Base-by-base conservation (phyloP, 2,113 vertebrate genomes). In the Glaucomys volans region DNA sequence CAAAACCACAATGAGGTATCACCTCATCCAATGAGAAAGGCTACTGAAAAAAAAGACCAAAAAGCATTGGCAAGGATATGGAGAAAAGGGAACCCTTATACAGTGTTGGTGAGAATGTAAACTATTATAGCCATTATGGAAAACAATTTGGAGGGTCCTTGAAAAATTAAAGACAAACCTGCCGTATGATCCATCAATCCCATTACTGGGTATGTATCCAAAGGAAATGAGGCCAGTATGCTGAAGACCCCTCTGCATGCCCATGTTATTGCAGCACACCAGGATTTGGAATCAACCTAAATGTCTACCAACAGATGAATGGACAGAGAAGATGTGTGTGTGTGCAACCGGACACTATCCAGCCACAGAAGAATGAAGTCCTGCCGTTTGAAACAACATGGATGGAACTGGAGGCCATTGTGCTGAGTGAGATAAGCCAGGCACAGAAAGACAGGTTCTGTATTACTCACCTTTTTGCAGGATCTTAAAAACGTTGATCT, bases 381-480 rank as follows among this genome's bases (percentile, higher is more conserved):
- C 80, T 64, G 37, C 62, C 26, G 5, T 64, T 44, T 82, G 28
- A 17, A 37, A 42, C 57, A 40, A 18, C 57, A 44, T 64, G 59
- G 17, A 32, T 14, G 0, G 42, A 11, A 44, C n/a, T 40, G 8
- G 59, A 22, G 40, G 57, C 5, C 28, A 6, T 13, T 1, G 1
- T 2, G 28, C 59, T 11, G 10, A 42, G 24, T 26, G 52, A 81
- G 6, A 30, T 2, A 2, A 62, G 8, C 24, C 57, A 82, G 80
- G 28, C 37, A 18, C 80, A 44, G 57, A 83, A 44, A 7, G 40
- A 64, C 2, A 54, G 24, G 30, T 28, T 5, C 26, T 35, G 28
- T 5, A 5, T 3, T 17, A 11, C 81, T 64, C 8, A 32, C 37
- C 3, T 2, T 62, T 18, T 14, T 32, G 80, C 30, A 16, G 80